phyloP scores from a whole-genome alignment of 2,113 vertebrate genomes.

The Collichthys lucidus region DNA sequence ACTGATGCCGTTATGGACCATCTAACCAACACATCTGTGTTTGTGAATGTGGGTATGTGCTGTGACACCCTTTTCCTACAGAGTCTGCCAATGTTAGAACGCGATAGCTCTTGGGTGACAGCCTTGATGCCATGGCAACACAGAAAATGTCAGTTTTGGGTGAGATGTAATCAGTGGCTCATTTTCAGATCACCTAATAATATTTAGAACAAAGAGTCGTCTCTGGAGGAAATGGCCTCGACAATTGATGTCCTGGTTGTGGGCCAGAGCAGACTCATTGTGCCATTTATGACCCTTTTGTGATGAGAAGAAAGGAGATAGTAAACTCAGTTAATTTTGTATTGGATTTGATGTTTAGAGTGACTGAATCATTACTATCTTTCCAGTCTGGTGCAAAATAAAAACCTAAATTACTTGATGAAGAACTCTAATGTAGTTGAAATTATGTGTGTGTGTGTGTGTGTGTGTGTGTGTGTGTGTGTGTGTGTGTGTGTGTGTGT shows the following conservation, averaged over 20 bases:
- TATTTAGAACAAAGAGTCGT: constrained; percentile 61
- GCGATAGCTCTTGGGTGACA: constrained; percentile 79
- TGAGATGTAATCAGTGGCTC: constrained; percentile 70
- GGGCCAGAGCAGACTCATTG: constrained; percentile 29
- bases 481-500: neutral
- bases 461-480: neutral
- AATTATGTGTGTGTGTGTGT: constrained; percentile 31
- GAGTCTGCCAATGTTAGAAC: constrained; percentile 70
- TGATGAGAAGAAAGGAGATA: constrained; percentile 25
- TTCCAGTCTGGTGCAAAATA: constrained; percentile 28
- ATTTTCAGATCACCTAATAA: constrained; percentile 70
- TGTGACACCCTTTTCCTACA: constrained; percentile 60
- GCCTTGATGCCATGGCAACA: constrained; percentile 81
- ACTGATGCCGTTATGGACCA: constrained; percentile 30
- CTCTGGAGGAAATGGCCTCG: constrained; percentile 17
- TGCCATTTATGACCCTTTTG: constrained; percentile 31
- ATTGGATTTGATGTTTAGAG: constrained; percentile 35
- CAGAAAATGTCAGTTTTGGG: constrained; percentile 69
- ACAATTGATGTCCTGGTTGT: constrained; percentile 20
- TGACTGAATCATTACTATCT: constrained; percentile 32
- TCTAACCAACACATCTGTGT: constrained; percentile 63
- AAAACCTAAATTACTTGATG: constrained; percentile 56
- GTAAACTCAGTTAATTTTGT: constrained; percentile 54
- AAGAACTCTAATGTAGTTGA: constrained; percentile 38
- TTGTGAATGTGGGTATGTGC: constrained; percentile 60